A percentile compares a stretch with the other conserved stretches of the same genome.
Evolutionary conservation across 2,888 invertebrate genomes (phyloP).

Genomic region (Yponomeuta plumbellus): DNA sequence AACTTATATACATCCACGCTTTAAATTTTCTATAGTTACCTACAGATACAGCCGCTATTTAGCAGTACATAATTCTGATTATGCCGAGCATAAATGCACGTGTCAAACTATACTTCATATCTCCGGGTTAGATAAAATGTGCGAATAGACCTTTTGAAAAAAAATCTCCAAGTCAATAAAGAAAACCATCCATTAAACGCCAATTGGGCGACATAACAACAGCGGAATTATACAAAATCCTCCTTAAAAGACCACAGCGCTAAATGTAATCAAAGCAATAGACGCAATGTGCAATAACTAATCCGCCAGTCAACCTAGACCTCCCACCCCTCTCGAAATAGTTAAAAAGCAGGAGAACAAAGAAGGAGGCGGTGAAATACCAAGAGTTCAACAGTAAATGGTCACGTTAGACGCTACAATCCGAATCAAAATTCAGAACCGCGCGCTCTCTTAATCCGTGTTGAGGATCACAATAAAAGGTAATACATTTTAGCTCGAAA

Average conservation of each 20-base stretch:
- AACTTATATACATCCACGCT: too few relatives aligned
- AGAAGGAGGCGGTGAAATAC: slow-evolving; percentile 14
- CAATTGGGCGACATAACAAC: slow-evolving; percentile 30
- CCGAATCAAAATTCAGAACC: slow-evolving; percentile 77
- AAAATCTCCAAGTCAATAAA: neutral
- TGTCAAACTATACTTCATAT: too few relatives aligned
- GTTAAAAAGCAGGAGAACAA: slow-evolving; percentile 37
- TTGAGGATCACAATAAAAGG: slow-evolving; percentile 77
- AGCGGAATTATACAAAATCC: slow-evolving; percentile 59
- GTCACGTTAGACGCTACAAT: slow-evolving; percentile 61
- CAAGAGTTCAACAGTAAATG: slow-evolving; percentile 59
- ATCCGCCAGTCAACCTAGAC: slow-evolving; percentile 41
- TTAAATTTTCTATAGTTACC: too few relatives aligned
- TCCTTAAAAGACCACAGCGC: slow-evolving; percentile 64
- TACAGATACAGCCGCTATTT: too few relatives aligned
- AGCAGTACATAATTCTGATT: too few relatives aligned
- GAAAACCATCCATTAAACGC: neutral
- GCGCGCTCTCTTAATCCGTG: slow-evolving; percentile 76
- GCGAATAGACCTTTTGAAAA: too few relatives aligned
- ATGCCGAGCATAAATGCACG: too few relatives aligned
- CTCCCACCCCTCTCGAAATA: slow-evolving; percentile 32
- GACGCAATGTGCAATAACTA: slow-evolving; percentile 65
- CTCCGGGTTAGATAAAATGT: too few relatives aligned
- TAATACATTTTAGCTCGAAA: slow-evolving; percentile 72
- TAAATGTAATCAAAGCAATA: slow-evolving; percentile 71